Evolutionary conservation across 2,888 invertebrate genomes (phyloP).

Genomic region (Baronia brevicornis): DNA sequence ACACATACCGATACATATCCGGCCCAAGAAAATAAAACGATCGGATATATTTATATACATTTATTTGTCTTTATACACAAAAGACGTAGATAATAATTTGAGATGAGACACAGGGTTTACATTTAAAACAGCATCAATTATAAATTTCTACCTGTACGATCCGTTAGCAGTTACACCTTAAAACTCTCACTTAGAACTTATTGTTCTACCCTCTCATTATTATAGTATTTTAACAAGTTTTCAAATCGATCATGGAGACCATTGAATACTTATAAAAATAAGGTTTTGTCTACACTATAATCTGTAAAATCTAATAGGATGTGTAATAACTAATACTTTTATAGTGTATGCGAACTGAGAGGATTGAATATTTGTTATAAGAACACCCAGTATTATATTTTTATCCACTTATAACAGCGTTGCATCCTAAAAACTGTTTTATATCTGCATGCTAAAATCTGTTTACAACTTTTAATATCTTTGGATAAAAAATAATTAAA

Average conservation of each 20-base stretch:
- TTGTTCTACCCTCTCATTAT: constrained; percentile 3
- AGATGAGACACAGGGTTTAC: constrained; percentile 10
- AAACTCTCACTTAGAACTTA: constrained; percentile 2
- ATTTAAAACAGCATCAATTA: constrained; percentile 8
- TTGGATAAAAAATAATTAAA: no score
- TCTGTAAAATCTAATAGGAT: no score
- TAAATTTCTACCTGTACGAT: constrained; percentile 12
- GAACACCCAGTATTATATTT: no score
- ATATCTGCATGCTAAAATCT: no score
- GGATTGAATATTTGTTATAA: no score
- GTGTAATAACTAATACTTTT: no score
- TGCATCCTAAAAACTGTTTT: no score
- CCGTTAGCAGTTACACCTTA: constrained; percentile 4
- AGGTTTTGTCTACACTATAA: constrained; percentile 6
- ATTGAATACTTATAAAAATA: constrained; percentile 12
- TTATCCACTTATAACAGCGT: no score
- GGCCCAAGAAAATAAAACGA: constrained; percentile 8
- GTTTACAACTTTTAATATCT: no score
- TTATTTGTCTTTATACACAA: constrained; percentile 29
- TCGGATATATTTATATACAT: constrained; percentile 25
- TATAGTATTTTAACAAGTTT: no score
- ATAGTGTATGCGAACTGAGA: no score
- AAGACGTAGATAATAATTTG: constrained; percentile 20
- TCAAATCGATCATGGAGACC: no score
- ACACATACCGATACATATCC: not conserved